These are phyloP conservation scores for Phasia obesa DNA, from an alignment of 2,888 invertebrate genomes.

Conservation along the genomic window DNA sequence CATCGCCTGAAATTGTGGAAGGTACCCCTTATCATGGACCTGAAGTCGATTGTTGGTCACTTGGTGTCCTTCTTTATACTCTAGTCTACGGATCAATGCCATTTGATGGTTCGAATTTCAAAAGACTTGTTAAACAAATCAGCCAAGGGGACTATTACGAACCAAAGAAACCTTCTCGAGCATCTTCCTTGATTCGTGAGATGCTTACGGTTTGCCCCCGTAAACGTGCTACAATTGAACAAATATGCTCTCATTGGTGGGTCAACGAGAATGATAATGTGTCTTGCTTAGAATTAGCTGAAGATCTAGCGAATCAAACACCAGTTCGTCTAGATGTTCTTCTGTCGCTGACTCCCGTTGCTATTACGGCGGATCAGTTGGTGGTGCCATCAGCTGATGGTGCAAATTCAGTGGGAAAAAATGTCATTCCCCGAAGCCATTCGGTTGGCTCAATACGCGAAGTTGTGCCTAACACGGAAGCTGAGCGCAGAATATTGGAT, in stretches of 20 bases:
- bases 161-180: slow-evolving; percentile 96
- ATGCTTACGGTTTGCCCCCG: slow-evolving; percentile 96
- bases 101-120: slow-evolving; percentile 99
- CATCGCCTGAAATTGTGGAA: slow-evolving; percentile 98
- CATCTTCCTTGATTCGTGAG: slow-evolving; percentile 95
- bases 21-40: slow-evolving; percentile 98
- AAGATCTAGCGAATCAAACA: slow-evolving; percentile 94
- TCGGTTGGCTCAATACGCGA: slow-evolving; percentile 90
- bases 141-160: slow-evolving; percentile 99
- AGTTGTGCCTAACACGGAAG: slow-evolving; percentile 86
- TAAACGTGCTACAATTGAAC: slow-evolving; percentile 94
- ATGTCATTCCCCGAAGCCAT: slow-evolving; percentile 85
- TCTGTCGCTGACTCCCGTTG: slow-evolving; percentile 92
- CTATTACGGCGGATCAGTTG: slow-evolving; percentile 88
- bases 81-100: slow-evolving; percentile 99
- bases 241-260: slow-evolving; percentile 98
- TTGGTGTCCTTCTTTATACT: slow-evolving; percentile 98
- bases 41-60: slow-evolving; percentile 96
- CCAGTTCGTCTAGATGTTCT: slow-evolving; percentile 94
- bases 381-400: slow-evolving; percentile 85
- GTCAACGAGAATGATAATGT: slow-evolving; percentile 93
- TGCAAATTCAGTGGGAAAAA: slow-evolving; percentile 82
- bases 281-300: slow-evolving; percentile 92
- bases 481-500: slow-evolving; percentile 89
- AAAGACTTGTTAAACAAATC: slow-evolving; percentile 97